Percentiles rank a stretch among this genome's conserved stretches.
Conservation (phyloP, 2,888 invertebrate species). For the Blomia tropicalis region DNA sequence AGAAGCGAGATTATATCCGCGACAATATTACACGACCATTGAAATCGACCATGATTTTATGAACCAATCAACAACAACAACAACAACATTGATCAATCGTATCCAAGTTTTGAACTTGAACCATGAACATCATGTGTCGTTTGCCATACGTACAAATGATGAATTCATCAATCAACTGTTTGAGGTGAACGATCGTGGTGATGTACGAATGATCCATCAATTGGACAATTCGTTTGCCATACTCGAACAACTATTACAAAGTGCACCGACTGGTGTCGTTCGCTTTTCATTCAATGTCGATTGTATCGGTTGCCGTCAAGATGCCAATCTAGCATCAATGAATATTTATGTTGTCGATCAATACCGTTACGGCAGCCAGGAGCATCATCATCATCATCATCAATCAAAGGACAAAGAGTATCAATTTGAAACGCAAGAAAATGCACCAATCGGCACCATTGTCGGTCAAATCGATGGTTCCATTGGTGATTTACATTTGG, state of each 20-base stretch:
- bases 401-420: neutral
- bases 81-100: neutral
- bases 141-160: conserved; percentile 15
- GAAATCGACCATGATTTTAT: too few relatives aligned
- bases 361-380: neutral
- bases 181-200: neutral
- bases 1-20: neutral
- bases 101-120: neutral
- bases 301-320: conserved; percentile 6
- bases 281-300: conserved; percentile 2
- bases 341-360: neutral
- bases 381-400: too few relatives aligned
- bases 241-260: too few relatives aligned
- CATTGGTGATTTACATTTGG: conserved; percentile 8
- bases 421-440: conserved; percentile 3
- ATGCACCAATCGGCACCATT: neutral
- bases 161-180: conserved; percentile 15
- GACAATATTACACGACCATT: neutral
- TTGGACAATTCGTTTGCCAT: neutral
- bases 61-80: neutral
- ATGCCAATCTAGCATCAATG: neutral
- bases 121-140: conserved; percentile 2
- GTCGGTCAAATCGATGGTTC: neutral
- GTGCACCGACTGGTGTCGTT: neutral
- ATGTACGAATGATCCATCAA: conserved; percentile 5